These are phyloP conservation scores for Hipparchia sbordonii DNA, from an alignment of 2,888 invertebrate genomes.

Conservation along the genomic window DNA sequence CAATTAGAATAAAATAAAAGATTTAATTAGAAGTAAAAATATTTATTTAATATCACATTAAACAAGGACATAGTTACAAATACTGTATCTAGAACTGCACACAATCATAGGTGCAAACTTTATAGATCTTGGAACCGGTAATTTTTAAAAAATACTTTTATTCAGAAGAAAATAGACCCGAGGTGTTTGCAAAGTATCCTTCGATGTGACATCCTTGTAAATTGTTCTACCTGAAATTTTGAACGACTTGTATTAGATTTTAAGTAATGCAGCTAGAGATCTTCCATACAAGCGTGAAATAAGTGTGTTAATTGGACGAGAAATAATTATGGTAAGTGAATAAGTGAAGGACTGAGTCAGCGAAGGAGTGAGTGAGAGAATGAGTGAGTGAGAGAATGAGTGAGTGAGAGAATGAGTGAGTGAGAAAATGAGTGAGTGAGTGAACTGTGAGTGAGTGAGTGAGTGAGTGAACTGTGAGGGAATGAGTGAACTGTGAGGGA, in stretches of 20 bases:
- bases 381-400: too few species aligned
- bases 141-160: not conserved
- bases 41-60: constrained; percentile 72
- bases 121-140: not conserved
- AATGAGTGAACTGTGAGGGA: too few species aligned
- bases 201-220: constrained; percentile 6
- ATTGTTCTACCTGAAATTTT: constrained; percentile 19
- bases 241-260: not conserved
- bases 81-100: constrained; percentile 35
- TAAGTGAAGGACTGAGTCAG: too few species aligned
- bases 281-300: too few species aligned
- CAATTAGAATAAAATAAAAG: not conserved
- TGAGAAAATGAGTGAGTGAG: too few species aligned
- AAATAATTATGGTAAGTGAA: too few species aligned
- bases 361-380: too few species aligned
- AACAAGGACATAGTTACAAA: constrained; percentile 54
- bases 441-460: too few species aligned
- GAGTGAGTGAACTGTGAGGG: too few species aligned
- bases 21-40: constrained; percentile 40
- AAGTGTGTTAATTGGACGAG: too few species aligned
- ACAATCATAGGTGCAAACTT: constrained; percentile 7
- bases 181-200: not conserved
- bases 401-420: too few species aligned
- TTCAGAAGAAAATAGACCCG: not conserved
- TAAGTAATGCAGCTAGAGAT: too few species aligned